Evolutionary conservation across 2,888 invertebrate species (phyloP).

Genomic region (Drosophila kanekoi): DNA sequence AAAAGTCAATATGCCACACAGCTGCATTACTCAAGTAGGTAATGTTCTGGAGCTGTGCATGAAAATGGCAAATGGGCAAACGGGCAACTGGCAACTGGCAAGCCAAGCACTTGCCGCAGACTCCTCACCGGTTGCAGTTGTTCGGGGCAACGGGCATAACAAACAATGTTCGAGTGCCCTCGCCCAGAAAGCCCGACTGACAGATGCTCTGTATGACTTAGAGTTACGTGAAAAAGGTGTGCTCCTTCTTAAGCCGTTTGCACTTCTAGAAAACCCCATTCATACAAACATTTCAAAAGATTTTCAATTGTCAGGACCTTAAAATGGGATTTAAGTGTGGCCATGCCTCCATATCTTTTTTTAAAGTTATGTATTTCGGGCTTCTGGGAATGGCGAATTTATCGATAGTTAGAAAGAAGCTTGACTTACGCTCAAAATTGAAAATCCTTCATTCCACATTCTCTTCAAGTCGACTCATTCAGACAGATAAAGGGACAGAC

Average conservation of each 20-base stretch:
- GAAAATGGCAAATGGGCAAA: constrained; percentile 42
- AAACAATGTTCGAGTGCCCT: neutral
- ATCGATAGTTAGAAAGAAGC: too few species aligned
- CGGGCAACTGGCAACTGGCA: constrained; percentile 11
- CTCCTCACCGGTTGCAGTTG: constrained; percentile 11
- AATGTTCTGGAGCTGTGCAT: constrained; percentile 51
- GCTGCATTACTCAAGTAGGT: constrained; percentile 71
- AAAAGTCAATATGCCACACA: constrained; percentile 40
- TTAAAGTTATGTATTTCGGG: too few species aligned
- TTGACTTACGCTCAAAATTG: too few species aligned
- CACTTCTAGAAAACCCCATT: neutral
- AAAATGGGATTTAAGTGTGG: too few species aligned
- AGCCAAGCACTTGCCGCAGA: constrained; percentile 35
- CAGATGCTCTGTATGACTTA: neutral
- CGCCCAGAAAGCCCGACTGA: neutral
- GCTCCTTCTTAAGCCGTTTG: neutral
- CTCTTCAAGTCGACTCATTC: too few species aligned
- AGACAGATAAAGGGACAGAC: too few species aligned
- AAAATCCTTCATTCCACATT: too few species aligned
- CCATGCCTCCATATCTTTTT: too few species aligned
- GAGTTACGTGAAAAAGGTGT: too few species aligned
- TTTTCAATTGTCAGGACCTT: too few species aligned
- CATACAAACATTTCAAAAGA: too few species aligned
- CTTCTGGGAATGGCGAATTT: too few species aligned
- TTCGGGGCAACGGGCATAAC: constrained; percentile 13